These are phyloP conservation scores for Melitaea cinxia DNA, from an alignment of 1,140 invertebrate species.

Conservation along the genomic window DNA sequence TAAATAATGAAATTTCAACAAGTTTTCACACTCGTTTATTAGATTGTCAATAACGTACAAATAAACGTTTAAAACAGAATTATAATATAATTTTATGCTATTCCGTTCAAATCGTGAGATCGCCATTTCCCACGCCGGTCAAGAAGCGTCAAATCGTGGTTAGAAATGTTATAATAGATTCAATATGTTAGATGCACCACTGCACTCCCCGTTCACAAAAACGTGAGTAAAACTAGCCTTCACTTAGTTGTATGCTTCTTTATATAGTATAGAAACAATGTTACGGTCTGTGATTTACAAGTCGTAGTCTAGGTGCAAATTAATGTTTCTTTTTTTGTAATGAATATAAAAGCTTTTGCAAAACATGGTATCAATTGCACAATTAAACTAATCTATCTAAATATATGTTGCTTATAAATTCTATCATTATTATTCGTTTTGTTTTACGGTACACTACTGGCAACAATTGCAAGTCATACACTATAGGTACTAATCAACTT, in stretches of 20 bases:
- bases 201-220: conserved; percentile 65
- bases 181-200: conserved; percentile 68
- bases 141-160: conserved; percentile 63
- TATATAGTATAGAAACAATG: conserved; percentile 5
- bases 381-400: too few species aligned
- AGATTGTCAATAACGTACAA: not conserved
- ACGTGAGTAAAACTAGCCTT: conserved; percentile 61
- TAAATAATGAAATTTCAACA: too few species aligned
- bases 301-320: not conserved
- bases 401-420: not conserved
- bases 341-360: not conserved
- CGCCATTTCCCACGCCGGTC: conserved; percentile 64
- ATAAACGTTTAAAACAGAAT: not conserved
- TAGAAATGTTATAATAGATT: conserved; percentile 60
- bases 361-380: not conserved
- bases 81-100: not conserved
- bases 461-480: too few species aligned
- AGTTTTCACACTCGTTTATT: not conserved
- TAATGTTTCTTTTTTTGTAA: not conserved
- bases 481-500: too few species aligned
- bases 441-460: too few species aligned
- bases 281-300: not conserved
- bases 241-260: conserved; percentile 22
- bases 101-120: conserved; percentile 41
- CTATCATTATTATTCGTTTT: not conserved